Conservation (phyloP, 2,888 invertebrate genomes). For the Ochlodes sylvanus region DNA sequence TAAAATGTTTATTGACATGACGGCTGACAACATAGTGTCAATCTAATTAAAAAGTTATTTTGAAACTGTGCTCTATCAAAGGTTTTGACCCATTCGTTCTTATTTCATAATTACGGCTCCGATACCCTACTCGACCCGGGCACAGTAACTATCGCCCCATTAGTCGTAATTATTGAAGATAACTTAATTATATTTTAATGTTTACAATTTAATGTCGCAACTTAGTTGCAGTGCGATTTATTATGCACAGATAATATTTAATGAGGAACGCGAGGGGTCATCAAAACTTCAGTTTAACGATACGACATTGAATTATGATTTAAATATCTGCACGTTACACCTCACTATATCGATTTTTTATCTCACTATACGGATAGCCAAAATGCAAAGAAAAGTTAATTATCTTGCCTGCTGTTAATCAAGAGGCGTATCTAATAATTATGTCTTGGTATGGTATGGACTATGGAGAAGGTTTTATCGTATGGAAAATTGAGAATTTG, state of each 20-base stretch:
- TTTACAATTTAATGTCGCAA: constrained; percentile 30
- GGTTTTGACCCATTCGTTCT: constrained; percentile 40
- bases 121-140: constrained; percentile 52
- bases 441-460: too few relatives aligned
- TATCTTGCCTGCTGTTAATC: too few relatives aligned
- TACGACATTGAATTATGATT: constrained; percentile 18
- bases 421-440: too few relatives aligned
- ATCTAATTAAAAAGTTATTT: constrained; percentile 50
- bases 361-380: not conserved
- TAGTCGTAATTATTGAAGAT: constrained; percentile 76
- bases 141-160: constrained; percentile 73
- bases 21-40: constrained; percentile 28
- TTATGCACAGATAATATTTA: constrained; percentile 18
- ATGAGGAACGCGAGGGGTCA: constrained; percentile 5
- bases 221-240: constrained; percentile 27
- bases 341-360: not conserved
- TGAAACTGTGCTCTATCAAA: constrained; percentile 40
- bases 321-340: not conserved
- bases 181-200: constrained; percentile 62
- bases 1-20: constrained; percentile 4
- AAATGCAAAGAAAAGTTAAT: too few relatives aligned
- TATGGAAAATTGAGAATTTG: too few relatives aligned
- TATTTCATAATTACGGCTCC: constrained; percentile 55
- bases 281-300: constrained; percentile 14
- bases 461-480: too few relatives aligned